These are phyloP conservation scores for Steromphala cineraria DNA, from an alignment of 2,888 invertebrate genomes.

Conservation along the genomic window DNA sequence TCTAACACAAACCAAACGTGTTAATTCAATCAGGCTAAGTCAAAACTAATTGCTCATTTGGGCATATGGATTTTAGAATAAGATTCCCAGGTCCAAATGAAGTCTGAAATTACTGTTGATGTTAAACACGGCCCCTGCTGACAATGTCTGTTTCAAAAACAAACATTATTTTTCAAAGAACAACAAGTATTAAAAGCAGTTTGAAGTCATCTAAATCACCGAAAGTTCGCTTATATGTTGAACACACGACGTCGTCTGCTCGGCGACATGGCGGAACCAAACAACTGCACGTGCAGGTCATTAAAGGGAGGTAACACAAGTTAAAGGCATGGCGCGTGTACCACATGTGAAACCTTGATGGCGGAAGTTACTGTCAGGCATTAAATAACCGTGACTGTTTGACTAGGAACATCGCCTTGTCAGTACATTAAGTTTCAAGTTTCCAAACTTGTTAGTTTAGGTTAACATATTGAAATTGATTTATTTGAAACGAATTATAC, in stretches of 20 bases:
- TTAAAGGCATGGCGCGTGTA: neutral
- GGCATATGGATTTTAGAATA: neutral
- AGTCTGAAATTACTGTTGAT: neutral
- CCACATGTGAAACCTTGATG: neutral
- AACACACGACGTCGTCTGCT: neutral
- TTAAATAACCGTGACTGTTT: neutral
- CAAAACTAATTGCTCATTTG: neutral
- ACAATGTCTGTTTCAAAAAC: neutral
- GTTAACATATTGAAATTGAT: too few relatives aligned
- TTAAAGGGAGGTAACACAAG: neutral
- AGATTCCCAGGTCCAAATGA: neutral
- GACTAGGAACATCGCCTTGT: too few relatives aligned
- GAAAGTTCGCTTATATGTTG: neutral
- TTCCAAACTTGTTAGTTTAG: too few relatives aligned
- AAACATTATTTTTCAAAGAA: neutral
- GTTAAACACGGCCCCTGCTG: neutral
- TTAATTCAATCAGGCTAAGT: neutral
- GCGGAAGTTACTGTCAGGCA: neutral
- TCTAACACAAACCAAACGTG: neutral
- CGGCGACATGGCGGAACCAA: neutral
- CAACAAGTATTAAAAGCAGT: neutral
- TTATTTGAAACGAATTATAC: too few relatives aligned
- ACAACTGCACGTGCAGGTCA: neutral
- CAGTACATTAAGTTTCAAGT: too few relatives aligned
- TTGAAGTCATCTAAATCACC: neutral